Percentiles rank a stretch among this genome's conserved stretches.
Conservation (phyloP, 2,888 invertebrate genomes). For the Amiota minor region DNA sequence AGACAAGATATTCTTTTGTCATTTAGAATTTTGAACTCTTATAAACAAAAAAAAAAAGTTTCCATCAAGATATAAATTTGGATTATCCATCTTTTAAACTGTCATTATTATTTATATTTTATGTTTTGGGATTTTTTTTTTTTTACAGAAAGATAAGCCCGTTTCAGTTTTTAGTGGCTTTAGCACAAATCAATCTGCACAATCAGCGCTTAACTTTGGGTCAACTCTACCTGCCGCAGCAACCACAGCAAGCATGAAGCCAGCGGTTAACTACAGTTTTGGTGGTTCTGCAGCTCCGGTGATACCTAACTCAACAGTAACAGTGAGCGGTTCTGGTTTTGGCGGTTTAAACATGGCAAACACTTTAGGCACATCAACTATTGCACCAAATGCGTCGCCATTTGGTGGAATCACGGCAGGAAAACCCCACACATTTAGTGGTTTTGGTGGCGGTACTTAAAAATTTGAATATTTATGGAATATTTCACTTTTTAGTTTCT, state of each 20-base stretch:
- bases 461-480: neutral
- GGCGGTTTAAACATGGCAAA: constrained; percentile 22
- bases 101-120: neutral
- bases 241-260: constrained; percentile 36
- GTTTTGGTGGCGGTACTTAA: constrained; percentile 21
- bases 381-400: constrained; percentile 12
- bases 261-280: constrained; percentile 43
- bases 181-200: constrained; percentile 29
- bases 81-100: no score
- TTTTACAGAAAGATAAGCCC: constrained; percentile 56
- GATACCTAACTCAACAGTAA: neutral
- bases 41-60: no score
- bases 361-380: constrained; percentile 23
- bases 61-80: no score
- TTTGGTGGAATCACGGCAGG: constrained; percentile 42
- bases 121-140: neutral
- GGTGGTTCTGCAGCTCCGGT: constrained; percentile 31
- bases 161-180: constrained; percentile 50
- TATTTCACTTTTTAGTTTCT: neutral
- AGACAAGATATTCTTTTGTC: no score
- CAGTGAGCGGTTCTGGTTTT: constrained; percentile 24
- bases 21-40: no score
- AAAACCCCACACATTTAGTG: constrained; percentile 6
- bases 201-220: constrained; percentile 41
- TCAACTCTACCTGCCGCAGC: constrained; percentile 31